These are phyloP conservation scores for Pseudorasbora parva DNA, from an alignment of 2,113 vertebrate genomes.

Conservation along the genomic window DNA sequence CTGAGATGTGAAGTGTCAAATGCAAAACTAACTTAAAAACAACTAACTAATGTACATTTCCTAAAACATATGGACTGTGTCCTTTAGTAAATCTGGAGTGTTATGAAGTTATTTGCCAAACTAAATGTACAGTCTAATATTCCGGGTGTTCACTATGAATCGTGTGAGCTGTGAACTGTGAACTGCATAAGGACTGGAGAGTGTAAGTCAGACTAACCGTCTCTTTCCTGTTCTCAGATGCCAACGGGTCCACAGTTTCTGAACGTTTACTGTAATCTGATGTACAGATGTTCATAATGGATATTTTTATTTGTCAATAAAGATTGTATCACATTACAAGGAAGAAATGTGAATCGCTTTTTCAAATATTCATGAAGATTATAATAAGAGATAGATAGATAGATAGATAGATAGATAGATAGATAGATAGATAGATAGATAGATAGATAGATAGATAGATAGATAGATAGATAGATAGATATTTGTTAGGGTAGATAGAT, in stretches of 20 bases:
- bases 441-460: too few species aligned
- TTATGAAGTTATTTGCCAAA: neutral
- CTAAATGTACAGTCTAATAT: slow-evolving; percentile 3
- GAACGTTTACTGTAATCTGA: slow-evolving; percentile 55
- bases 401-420: too few species aligned
- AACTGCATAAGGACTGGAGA: neutral
- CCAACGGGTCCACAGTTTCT: slow-evolving; percentile 52
- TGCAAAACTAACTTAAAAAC: neutral
- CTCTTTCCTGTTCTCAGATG: slow-evolving; percentile 49
- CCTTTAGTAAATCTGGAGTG: neutral
- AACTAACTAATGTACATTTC: slow-evolving; percentile 1
- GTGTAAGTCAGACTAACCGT: neutral
- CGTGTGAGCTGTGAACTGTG: neutral
- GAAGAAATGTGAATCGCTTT: slow-evolving; percentile 50
- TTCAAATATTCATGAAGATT: neutral
- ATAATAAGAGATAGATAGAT: neutral
- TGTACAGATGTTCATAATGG: slow-evolving; percentile 59
- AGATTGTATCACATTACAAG: slow-evolving; percentile 55
- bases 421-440: too few species aligned
- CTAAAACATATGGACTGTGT: neutral
- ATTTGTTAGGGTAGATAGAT: too few species aligned
- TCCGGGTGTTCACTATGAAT: neutral
- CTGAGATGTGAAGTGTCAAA: slow-evolving; percentile 21
- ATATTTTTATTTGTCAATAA: slow-evolving; percentile 66
- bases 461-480: too few species aligned